A percentile compares a stretch with the other conserved stretches of the same genome.
Evolutionary conservation across 1,140 invertebrate species (phyloP).

Genomic region (Nasonia longicornis): DNA sequence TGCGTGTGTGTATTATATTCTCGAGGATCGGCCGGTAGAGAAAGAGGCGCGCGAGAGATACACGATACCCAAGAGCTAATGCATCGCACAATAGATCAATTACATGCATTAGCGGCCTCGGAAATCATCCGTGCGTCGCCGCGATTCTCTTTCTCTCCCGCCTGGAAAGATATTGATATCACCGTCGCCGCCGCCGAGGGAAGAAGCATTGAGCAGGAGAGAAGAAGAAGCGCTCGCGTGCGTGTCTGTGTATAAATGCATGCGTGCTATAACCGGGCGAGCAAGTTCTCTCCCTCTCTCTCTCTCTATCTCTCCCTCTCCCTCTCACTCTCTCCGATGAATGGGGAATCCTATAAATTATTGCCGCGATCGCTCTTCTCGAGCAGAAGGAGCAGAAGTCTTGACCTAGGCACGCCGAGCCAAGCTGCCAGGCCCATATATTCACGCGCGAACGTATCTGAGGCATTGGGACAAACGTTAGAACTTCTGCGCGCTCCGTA

Average conservation of each 20-base stretch:
- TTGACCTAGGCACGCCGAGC: slow-evolving; percentile 48
- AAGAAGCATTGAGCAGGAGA: neutral
- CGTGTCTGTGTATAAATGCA: neutral
- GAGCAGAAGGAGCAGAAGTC: slow-evolving; percentile 30
- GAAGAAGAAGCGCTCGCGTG: neutral
- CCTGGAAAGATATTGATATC: slow-evolving; percentile 55
- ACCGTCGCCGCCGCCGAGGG: slow-evolving; percentile 2
- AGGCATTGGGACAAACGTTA: slow-evolving; percentile 1
- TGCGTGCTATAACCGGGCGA: slow-evolving; percentile 23
- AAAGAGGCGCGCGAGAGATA: neutral
- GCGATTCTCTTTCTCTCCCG: slow-evolving; percentile 30
- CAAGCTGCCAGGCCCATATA: slow-evolving; percentile 1
- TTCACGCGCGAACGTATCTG: neutral
- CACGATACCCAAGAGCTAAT: slow-evolving; percentile 58
- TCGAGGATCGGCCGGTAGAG: neutral
- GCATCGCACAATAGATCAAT: slow-evolving; percentile 68
- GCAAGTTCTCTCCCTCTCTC: slow-evolving; percentile 12
- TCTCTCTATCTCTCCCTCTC: neutral
- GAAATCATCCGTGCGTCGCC: slow-evolving; percentile 45
- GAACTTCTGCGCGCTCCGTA: neutral
- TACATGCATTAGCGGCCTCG: slow-evolving; percentile 63
- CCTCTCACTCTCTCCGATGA: slow-evolving; percentile 43
- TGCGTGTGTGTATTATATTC: neutral
- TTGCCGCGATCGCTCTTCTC: slow-evolving; percentile 49
- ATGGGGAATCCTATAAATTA: slow-evolving; percentile 55